These are phyloP conservation scores for Eriosoma lanigerum DNA, from an alignment of 1,140 invertebrate genomes.

Conservation along the genomic window DNA sequence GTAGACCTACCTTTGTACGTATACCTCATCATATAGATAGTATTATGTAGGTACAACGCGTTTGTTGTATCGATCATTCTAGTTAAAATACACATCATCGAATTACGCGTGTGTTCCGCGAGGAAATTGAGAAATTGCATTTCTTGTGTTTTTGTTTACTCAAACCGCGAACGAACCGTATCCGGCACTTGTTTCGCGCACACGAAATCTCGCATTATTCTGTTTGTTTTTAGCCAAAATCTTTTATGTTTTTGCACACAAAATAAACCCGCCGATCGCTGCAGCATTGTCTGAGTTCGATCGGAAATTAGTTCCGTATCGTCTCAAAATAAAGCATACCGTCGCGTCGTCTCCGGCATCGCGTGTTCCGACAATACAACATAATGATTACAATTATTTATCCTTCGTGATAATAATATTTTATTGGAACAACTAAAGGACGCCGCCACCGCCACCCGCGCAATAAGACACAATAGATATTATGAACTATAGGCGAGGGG, in stretches of 20 bases:
- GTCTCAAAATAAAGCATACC: no score
- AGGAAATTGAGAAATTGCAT: constrained; percentile 17
- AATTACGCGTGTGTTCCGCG: neutral
- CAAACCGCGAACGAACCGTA: constrained; percentile 5
- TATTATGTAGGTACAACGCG: no score
- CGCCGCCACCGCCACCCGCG: constrained; percentile 30
- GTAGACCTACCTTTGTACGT: no score
- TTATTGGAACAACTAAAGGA: neutral
- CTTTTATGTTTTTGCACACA: constrained; percentile 2
- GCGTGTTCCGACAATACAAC: constrained; percentile 16
- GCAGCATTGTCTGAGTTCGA: constrained; percentile 25
- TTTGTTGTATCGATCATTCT: no score
- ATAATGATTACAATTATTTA: constrained; percentile 9
- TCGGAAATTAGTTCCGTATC: constrained; percentile 31
- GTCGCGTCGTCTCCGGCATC: constrained; percentile 5
- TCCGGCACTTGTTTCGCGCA: neutral
- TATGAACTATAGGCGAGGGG: neutral
- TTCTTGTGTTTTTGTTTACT: neutral
- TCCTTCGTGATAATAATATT: neutral
- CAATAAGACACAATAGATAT: constrained; percentile 32
- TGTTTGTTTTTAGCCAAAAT: constrained; percentile 24
- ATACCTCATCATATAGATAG: no score
- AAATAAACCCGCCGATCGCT: neutral
- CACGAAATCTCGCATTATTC: neutral
- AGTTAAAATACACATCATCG: neutral